A percentile compares a stretch with the other conserved stretches of the same genome.
Conservation (phyloP, 2,113 vertebrate species). For the Bubalus kerabau region DNA sequence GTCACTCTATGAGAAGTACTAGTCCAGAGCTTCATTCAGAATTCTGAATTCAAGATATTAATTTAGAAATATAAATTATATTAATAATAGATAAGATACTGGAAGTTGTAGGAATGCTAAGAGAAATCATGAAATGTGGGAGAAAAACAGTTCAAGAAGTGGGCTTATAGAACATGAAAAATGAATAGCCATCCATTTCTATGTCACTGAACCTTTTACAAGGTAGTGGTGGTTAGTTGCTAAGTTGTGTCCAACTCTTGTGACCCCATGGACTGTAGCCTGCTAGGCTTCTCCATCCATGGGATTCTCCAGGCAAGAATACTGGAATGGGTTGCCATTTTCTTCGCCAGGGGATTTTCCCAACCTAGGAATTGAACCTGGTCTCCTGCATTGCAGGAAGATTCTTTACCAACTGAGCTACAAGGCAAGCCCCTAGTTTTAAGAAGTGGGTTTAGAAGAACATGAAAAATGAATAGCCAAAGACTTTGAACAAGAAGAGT, state of each 20-base stretch:
- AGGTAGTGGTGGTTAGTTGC: background rate
- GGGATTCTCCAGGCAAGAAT: background rate
- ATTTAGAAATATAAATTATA: background rate
- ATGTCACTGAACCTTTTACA: background rate
- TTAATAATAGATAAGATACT: background rate
- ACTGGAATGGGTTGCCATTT: background rate
- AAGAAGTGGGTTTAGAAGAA: background rate
- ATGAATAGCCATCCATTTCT: background rate
- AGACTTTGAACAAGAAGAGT: background rate
- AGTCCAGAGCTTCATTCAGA: background rate
- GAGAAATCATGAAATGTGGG: background rate
- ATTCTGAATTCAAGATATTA: background rate
- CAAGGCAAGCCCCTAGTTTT: background rate
- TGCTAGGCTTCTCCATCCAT: background rate
- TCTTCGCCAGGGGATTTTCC: background rate
- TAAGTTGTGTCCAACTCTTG: background rate
- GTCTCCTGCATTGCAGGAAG: background rate
- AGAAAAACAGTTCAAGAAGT: background rate
- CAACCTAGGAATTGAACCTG: accelerated
- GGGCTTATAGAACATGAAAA: background rate
- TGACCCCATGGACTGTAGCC: background rate
- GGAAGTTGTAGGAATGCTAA: background rate
- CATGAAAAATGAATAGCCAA: background rate
- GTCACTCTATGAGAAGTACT: background rate
- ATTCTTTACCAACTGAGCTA: background rate